Evolutionary conservation across 2,888 invertebrate genomes (phyloP), one percentile per base, ranked within the genome.

Genomic region (Zhengitettix transpicula): DNA sequence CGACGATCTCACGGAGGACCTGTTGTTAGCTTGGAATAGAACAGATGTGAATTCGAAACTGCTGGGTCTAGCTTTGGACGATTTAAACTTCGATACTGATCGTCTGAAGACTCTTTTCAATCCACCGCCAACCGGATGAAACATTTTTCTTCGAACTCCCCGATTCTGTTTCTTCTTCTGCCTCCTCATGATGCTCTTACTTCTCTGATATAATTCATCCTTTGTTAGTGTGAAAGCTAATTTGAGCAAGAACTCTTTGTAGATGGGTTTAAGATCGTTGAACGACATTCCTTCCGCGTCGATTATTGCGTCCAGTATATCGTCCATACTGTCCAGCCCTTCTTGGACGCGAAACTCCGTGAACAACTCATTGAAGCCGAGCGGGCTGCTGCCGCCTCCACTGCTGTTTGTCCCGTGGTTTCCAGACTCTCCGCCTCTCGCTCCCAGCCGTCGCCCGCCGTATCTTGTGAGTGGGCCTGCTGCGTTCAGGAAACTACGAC

Each of bases 211-310:
- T 63, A 93, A 78, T 73, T 93, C 92, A 69, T 93, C 92, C 74
- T 91, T 90, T n/a, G 91, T 92, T 61, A 93, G 74, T 0, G 92
- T 92, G 0, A 92, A 84, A 3, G 92, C 89, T 64, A 93, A 74
- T 73, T 92, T 92, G 47, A 92, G 73, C 56, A 93, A 76, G 70
- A 93, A 89, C 74, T 92, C 92, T 72, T 92, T 90, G 71, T 93
- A 92, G 64, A 92, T 87, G 53, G 92, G 92, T 72, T 91, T 91
- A 62, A 93, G 78, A 69, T 92, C 91, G 75, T 92, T 92, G 73
- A 91, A 92, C 59, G 90, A 90, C 91, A 92, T 92, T 62, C 92
- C 92, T 71, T 92, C 89, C 44, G 90, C 85, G 73, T 91, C 89
- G 67, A 93, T 89, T 70, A 93, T 92, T 69, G 88, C 87, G 68